These are phyloP conservation scores for Drosophila mercatorum DNA, from an alignment of 2,888 invertebrate genomes.

Conservation along the genomic window DNA sequence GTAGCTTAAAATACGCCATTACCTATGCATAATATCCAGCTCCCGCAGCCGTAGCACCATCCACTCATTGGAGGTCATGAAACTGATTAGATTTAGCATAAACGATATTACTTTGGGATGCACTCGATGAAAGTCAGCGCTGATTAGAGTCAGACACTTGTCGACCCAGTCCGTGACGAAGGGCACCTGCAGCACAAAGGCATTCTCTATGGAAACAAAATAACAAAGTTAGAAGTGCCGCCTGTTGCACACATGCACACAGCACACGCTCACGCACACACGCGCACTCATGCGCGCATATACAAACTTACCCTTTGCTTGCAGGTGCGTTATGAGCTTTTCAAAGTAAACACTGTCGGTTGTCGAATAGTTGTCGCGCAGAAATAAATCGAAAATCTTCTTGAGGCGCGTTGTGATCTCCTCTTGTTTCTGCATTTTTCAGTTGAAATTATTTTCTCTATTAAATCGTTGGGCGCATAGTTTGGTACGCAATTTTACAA, in stretches of 20 bases:
- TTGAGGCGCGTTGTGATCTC: conserved; percentile 71
- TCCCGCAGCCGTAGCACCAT: conserved; percentile 86
- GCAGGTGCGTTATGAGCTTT: conserved; percentile 87
- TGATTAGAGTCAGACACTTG: conserved; percentile 83
- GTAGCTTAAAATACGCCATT: not conserved
- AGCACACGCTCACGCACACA: not conserved
- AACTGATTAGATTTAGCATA: conserved; percentile 87
- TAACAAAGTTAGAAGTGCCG: conserved; percentile 26
- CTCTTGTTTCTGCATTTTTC: conserved; percentile 69
- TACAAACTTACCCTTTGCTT: conserved; percentile 85
- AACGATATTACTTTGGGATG: conserved; percentile 87
- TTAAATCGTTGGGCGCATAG: conserved; percentile 36
- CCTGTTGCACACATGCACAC: conserved; percentile 44
- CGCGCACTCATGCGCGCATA: not conserved
- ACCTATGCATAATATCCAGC: conserved; percentile 82
- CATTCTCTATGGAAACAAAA: conserved; percentile 77
- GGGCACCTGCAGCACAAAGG: conserved; percentile 80
- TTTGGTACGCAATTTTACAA: conserved; percentile 51
- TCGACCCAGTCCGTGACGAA: conserved; percentile 85
- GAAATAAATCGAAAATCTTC: conserved; percentile 77
- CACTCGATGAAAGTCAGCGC: conserved; percentile 79
- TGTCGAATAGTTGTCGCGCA: conserved; percentile 75
- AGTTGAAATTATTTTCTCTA: conserved; percentile 15
- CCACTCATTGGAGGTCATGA: conserved; percentile 87
- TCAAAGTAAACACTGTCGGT: conserved; percentile 88